phyloP scores from a whole-genome alignment of 2,113 vertebrate genomes.

The Daphoenositta chrysoptera region DNA sequence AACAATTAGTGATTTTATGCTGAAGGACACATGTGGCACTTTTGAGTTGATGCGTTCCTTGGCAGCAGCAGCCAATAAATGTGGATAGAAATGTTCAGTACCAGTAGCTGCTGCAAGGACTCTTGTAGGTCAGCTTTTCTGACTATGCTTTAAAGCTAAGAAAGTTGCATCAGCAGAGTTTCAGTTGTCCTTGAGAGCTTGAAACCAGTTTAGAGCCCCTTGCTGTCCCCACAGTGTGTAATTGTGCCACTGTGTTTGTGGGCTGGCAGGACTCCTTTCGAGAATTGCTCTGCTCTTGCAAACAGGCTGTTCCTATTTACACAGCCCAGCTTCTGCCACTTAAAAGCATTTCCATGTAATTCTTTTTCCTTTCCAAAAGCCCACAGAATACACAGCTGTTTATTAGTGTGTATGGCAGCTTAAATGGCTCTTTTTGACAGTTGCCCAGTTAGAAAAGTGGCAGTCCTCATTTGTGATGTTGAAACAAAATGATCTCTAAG shows the following conservation, averaged over 20 bases:
- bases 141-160: background rate
- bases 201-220: background rate
- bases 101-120: conserved; percentile 29
- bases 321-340: background rate
- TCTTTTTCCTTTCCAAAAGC: background rate
- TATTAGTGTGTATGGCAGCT: conserved; percentile 14
- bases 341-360: background rate
- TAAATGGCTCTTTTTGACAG: conserved; percentile 18
- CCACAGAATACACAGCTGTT: background rate
- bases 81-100: background rate
- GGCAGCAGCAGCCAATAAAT: conserved; percentile 41
- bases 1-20: conserved; percentile 13
- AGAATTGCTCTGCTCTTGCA: background rate
- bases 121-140: conserved; percentile 17
- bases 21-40: conserved; percentile 25
- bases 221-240: background rate
- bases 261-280: background rate
- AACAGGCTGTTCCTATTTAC: background rate
- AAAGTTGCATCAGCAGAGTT: conserved; percentile 36
- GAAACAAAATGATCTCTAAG: conserved; percentile 10
- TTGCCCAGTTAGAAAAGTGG: conserved; percentile 6
- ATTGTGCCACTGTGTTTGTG: background rate
- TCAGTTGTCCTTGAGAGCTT: conserved; percentile 17
- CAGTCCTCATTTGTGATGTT: background rate
- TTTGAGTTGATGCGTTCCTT: conserved; percentile 37